Evolutionary conservation across 1,140 invertebrate genomes (phyloP), one percentile per base, ranked within the genome.

Genomic region (Cydia amplana): DNA sequence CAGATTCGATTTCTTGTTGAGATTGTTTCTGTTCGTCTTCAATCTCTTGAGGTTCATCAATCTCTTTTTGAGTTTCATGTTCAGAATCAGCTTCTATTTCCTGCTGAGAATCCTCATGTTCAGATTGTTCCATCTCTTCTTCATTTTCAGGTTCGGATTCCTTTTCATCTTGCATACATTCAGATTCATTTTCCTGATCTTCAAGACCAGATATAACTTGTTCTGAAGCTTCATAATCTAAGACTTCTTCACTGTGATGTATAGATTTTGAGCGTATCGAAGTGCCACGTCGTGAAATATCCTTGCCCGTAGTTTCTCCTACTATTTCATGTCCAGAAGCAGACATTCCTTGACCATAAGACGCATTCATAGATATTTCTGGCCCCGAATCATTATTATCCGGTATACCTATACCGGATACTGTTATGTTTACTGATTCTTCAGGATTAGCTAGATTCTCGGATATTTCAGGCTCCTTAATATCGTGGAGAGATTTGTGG

Each of bases 21-120:
- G 63, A 65, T 16, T 65, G 7, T 65, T 65, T 25, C 4, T 65
- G 23, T 36, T 65, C 60, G 14, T 25, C 60, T 20, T 63, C 23
- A 10, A 4, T 25, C 10, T 63, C 63, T 25, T 43, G 40, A 12
- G 40, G 12, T 43, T 43, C 40, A 10, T 43, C 40, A 1, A 65
- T 28, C 28, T 65, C 28, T 65, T 49, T 14, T 51, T 25, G 28
- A 36, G 28, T 28, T 65, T 65, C 63, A 16, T 72, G 16, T 5
- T 72, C 70, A 18, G 23, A 46, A 43, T 72, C 70, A 5, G 28
- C 16, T 32, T 67, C 67, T 18, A 72, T 43, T 10, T 36, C 32
- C 32, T 36, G 40, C 18, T 72, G 60, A 23, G 60, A 64, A 79
- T 88, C 4, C 89, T 80, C 25, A 88, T 87, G 83, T 18, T 82